Percentiles rank a stretch among this genome's conserved stretches.
phyloP scores from a whole-genome alignment of 1,140 invertebrate genomes.

The Apis dorsata region DNA sequence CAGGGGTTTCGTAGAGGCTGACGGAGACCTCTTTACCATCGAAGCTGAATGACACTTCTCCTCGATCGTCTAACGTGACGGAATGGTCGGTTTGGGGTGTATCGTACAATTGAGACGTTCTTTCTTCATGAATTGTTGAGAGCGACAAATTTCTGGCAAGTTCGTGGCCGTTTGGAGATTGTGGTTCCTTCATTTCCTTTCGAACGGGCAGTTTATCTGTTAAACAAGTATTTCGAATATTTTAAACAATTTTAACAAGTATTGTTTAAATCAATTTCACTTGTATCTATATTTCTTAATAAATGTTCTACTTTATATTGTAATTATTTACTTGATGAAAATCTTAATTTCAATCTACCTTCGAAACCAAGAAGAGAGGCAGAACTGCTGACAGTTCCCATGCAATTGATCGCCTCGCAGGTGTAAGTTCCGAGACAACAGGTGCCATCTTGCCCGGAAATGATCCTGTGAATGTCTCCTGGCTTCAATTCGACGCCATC shows the following conservation, averaged over 20 bases:
- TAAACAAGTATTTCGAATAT: neutral
- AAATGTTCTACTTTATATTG: too few relatives aligned
- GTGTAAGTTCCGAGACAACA: conserved; percentile 95
- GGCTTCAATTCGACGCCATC: conserved; percentile 93
- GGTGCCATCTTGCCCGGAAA: conserved; percentile 92
- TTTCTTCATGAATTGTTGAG: conserved; percentile 94
- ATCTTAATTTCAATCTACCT: conserved; percentile 76
- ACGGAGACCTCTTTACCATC: conserved; percentile 95
- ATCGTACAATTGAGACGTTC: conserved; percentile 92
- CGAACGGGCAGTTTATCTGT: conserved; percentile 42
- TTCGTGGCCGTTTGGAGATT: conserved; percentile 73
- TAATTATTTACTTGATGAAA: too few relatives aligned
- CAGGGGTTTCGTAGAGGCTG: conserved; percentile 94
- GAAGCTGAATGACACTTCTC: conserved; percentile 93
- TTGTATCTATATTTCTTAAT: too few relatives aligned
- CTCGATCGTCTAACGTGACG: conserved; percentile 87
- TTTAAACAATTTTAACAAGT: too few relatives aligned
- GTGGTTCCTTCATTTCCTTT: conserved; percentile 79
- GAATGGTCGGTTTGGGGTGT: conserved; percentile 87
- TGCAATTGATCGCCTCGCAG: conserved; percentile 95
- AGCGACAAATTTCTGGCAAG: conserved; percentile 89
- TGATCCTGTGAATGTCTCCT: conserved; percentile 94
- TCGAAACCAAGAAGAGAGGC: conserved; percentile 93
- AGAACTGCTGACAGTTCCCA: conserved; percentile 93
- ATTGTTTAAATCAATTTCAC: too few relatives aligned